phyloP scores from a whole-genome alignment of 2,797 vertebrate genomes.

The Liparis tanakae region DNA sequence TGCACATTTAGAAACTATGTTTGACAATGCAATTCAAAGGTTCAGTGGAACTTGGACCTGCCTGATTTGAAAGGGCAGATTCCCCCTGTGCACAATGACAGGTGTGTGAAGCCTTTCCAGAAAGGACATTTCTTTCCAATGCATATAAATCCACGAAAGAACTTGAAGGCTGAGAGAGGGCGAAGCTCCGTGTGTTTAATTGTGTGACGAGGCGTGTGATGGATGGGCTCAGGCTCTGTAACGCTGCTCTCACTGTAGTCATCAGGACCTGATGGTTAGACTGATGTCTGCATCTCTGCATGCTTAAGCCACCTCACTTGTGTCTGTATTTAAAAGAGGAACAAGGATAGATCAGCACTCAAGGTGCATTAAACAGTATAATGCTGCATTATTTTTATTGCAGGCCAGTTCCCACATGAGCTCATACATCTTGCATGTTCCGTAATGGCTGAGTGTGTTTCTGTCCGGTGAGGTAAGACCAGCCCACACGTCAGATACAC shows the following conservation, averaged over 20 bases:
- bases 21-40: neutral
- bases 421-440: conserved; percentile 59
- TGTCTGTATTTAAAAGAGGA: conserved; percentile 67
- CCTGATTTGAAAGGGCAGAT: neutral
- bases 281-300: conserved; percentile 44
- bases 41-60: neutral
- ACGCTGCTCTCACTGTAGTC: conserved; percentile 59
- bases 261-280: conserved; percentile 54
- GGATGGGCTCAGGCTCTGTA: conserved; percentile 45
- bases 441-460: conserved; percentile 38
- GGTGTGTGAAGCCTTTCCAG: neutral
- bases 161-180: neutral
- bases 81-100: neutral
- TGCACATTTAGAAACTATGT: neutral
- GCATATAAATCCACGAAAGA: neutral
- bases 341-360: conserved; percentile 65
- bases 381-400: conserved; percentile 56
- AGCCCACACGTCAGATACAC: conserved; percentile 6
- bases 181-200: conserved; percentile 16
- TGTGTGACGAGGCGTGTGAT: conserved; percentile 35
- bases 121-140: neutral
- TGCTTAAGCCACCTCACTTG: conserved; percentile 48
- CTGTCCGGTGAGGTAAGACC: neutral
- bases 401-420: conserved; percentile 28
- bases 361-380: conserved; percentile 64